phyloP scores from a whole-genome alignment of 2,113 vertebrate species.

The Pseudorasbora parva region DNA sequence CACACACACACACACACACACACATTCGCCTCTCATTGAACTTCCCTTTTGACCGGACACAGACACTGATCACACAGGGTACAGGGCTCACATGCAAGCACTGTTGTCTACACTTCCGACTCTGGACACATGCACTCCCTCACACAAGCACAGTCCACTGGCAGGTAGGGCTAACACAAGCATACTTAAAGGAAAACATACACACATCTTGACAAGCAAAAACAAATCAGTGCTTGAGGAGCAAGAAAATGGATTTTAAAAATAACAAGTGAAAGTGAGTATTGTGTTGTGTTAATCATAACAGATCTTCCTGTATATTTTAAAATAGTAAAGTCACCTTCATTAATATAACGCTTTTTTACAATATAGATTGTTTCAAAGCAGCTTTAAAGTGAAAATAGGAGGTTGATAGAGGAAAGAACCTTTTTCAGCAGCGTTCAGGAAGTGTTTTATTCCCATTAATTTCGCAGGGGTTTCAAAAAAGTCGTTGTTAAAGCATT shows the following conservation, averaged over 20 bases:
- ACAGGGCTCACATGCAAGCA: constrained; percentile 14
- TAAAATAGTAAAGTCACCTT: background rate
- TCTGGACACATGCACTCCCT: constrained; percentile 16
- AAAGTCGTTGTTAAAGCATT: too few relatives aligned
- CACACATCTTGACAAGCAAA: constrained; percentile 10
- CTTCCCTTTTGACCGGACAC: constrained; percentile 39
- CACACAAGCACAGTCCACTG: constrained; percentile 13
- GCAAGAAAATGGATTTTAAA: background rate
- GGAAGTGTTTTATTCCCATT: too few relatives aligned
- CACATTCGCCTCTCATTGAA: constrained; percentile 29
- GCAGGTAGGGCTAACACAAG: background rate
- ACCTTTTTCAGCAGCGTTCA: too few relatives aligned
- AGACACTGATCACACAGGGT: constrained; percentile 38
- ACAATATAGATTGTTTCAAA: too few relatives aligned
- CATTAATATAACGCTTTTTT: too few relatives aligned
- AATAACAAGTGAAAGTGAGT: background rate
- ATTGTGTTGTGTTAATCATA: too few relatives aligned
- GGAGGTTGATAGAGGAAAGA: too few relatives aligned
- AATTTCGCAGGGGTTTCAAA: too few relatives aligned
- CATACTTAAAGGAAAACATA: background rate
- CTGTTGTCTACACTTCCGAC: constrained; percentile 20
- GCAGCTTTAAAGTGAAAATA: too few relatives aligned
- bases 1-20: constrained; percentile 33
- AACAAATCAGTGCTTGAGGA: background rate
- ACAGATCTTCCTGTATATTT: too few relatives aligned